Percentiles rank a stretch among this genome's conserved stretches.
These are phyloP conservation scores for Odontocolon sp. DNA, from an alignment of 2,888 invertebrate genomes.

Conservation along the genomic window DNA sequence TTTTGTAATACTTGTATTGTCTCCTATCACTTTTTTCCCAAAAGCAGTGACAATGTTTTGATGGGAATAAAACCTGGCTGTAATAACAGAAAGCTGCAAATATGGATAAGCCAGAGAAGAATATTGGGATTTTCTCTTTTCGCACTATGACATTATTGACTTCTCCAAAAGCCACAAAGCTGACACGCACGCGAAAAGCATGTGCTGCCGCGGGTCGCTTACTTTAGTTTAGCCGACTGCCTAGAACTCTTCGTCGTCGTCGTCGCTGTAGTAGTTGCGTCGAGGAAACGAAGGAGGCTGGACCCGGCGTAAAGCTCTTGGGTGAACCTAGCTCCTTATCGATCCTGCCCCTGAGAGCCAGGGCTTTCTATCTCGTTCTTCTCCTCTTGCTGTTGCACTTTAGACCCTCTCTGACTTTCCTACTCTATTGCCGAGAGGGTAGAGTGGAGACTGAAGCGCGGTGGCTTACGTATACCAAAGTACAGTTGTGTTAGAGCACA, in stretches of 20 bases:
- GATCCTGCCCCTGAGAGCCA: slow-evolving; percentile 78
- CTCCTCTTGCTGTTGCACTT: slow-evolving; percentile 33
- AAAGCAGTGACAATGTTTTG: too few relatives aligned
- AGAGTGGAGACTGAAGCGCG: slow-evolving; percentile 47
- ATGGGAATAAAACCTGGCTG: too few relatives aligned
- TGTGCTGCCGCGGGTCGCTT: slow-evolving; percentile 57
- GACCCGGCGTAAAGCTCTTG: slow-evolving; percentile 76
- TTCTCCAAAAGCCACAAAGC: slow-evolving; percentile 58
- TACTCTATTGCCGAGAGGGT: slow-evolving; percentile 30
- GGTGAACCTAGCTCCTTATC: slow-evolving; percentile 79
- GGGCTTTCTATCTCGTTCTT: slow-evolving; percentile 47
- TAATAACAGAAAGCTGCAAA: too few relatives aligned
- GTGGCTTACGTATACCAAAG: slow-evolving; percentile 34
- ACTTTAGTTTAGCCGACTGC: too few relatives aligned
- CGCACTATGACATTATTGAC: slow-evolving; percentile 31
- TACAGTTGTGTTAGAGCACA: neutral
- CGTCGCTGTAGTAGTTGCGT: slow-evolving; percentile 65
- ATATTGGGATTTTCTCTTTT: slow-evolving; percentile 39
- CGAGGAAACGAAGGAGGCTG: slow-evolving; percentile 72
- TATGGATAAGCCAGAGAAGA: too few relatives aligned
- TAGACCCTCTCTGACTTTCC: slow-evolving; percentile 19
- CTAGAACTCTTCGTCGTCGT: slow-evolving; percentile 22
- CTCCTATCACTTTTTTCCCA: too few relatives aligned
- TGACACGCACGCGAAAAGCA: slow-evolving; percentile 54
- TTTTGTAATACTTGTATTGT: too few relatives aligned